phyloP scores from a whole-genome alignment of 2,797 vertebrate species.

The Acanthiza pusilla region DNA sequence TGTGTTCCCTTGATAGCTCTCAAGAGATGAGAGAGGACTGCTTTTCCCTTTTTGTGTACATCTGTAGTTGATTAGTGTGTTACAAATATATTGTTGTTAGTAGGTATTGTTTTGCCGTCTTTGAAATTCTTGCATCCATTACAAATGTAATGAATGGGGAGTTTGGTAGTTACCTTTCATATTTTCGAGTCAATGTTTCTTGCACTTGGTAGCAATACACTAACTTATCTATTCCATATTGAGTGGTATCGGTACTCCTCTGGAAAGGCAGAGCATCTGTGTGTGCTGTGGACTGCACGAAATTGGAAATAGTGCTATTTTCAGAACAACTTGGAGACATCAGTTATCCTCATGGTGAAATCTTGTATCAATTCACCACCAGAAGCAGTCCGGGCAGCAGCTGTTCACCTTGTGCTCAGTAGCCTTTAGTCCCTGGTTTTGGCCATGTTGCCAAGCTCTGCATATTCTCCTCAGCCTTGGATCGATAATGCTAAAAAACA shows the following conservation, averaged over 20 bases:
- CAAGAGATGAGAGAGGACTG: background rate
- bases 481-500: background rate
- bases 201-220: background rate
- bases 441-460: background rate
- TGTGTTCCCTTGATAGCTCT: constrained; percentile 6
- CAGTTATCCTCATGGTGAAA: background rate
- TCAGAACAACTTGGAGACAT: background rate
- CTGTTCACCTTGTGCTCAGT: background rate
- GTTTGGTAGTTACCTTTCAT: background rate
- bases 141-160: background rate
- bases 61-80: background rate
- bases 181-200: background rate
- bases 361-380: accelerated
- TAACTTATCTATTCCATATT: background rate
- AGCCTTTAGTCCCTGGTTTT: background rate
- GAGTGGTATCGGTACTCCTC: background rate
- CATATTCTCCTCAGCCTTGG: background rate
- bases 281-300: background rate
- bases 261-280: background rate
- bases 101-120: background rate
- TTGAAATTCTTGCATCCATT: background rate
- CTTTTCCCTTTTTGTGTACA: background rate
- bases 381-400: background rate
- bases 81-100: background rate
- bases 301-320: background rate